Base-by-base conservation (phyloP, 2,888 invertebrate species). In the Tachina lurida region DNA sequence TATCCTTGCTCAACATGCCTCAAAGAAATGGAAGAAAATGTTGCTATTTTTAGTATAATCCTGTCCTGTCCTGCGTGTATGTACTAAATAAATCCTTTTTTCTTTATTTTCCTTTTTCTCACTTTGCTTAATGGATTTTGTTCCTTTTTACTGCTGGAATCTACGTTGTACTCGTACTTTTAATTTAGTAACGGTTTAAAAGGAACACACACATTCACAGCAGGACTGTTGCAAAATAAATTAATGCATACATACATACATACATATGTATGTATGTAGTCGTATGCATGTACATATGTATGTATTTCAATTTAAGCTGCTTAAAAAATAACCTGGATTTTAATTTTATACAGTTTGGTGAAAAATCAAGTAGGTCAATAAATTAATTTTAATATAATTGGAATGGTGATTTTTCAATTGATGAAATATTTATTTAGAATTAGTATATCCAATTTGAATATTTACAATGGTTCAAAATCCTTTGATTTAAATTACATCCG, bases 1-100 rank as follows among this genome's bases (percentile, higher is more conserved):
- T 45, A 22, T 68, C 39, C 9, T 63, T 47, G 84, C 84, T 79
- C 84, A 84, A 70, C 75, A 79, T 65, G 84, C 56, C 79, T 84
- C 60, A 84, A 76, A 70, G 63, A n/a, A 49, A 52, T 22, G 12
- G 2, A n/a, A 10, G 1, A 31, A 60, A 9, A 15, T 60, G 4
- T 39, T 39, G 31, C 19, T 31, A 31, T 39, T 77, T 43, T 67
- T 15, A 52, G 8, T 54, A 41, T 78, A 78, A 84, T 65, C 79
- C 79, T 63, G 22, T 65, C 79, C 79, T 63, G 22, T 17, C 22
- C 54, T 22, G 56, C 17, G 52, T 60, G 60, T 43, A 17, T 58
- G 3, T 22, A 63, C 43, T 31, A 71, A 84, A 80, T 31, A 71
- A 84, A 80, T 78, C 71, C 75, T 71, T 77, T 84, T 41, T 41